Base-by-base conservation (phyloP, 2,888 invertebrate species). In the Prostheceraeus crozeri region DNA sequence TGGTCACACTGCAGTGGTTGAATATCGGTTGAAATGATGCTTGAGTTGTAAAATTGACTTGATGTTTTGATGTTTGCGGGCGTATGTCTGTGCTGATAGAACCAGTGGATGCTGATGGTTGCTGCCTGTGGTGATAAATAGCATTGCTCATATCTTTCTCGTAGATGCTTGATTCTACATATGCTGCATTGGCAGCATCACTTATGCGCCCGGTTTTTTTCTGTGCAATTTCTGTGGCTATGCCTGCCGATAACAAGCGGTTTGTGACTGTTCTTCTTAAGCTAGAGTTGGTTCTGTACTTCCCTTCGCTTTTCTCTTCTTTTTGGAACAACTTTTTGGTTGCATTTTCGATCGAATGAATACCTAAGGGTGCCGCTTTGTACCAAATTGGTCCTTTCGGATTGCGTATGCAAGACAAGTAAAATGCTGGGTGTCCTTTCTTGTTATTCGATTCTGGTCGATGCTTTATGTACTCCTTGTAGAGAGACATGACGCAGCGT, bases 301-400 rank as follows among this genome's bases (percentile, higher is more conserved):
- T n/a, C n/a, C n/a, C n/a, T n/a, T n/a, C n/a, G n/a, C n/a, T n/a
- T 40, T 40, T 40, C 19, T 40, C 40, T 40, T 14, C n/a, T 16
- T 40, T 19, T 6, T 16, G 23, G 27, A 48, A 48, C 27, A 48
- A 48, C 48, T 48, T 48, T 28, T 48, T 48, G n/a, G 48, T 48
- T 48, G 48, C 48, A 25, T n/a, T 25, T 48, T 48, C 48, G 48
- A 48, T 48, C 25, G 48, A 48, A 48, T 48, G 48, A 48, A 48
- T 28, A 23, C 48, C 23, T 25, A 16, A 28, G 23, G 48, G 23
- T 25, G 25, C 27, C 25, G 25, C 23, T 48, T 48, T 48, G 48
- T 48, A 48, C 48, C 48, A 48, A 48, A 48, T 28, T 4, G 23
- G 48, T 25, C 23, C 48, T 10, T 19, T 48, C 25, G 23, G 11